phyloP scores from a whole-genome alignment of 2,797 vertebrate genomes.

The Enteromius radiatus region DNA sequence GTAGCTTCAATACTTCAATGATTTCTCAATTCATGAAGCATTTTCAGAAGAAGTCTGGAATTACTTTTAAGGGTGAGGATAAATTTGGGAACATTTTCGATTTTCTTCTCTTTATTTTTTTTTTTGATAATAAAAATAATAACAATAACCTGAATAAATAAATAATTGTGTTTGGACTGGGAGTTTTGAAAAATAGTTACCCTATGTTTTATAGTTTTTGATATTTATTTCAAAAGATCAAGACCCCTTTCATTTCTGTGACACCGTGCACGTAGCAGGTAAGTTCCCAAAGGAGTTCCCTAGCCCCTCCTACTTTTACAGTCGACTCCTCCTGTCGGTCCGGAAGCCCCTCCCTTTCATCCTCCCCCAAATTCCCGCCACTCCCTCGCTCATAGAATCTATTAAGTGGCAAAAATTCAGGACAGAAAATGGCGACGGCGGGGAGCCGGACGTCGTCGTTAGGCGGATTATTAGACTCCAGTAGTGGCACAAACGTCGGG shows the following conservation, averaged over 20 bases:
- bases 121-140: background rate
- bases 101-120: background rate
- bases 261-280: background rate
- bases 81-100: background rate
- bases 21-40: background rate
- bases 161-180: background rate
- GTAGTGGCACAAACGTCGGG: conserved; percentile 59
- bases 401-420: conserved; percentile 74
- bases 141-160: background rate
- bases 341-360: conserved; percentile 57
- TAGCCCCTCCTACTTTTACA: conserved; percentile 8
- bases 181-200: background rate
- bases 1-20: background rate
- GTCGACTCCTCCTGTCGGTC: conserved; percentile 56
- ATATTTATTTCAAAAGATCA: background rate
- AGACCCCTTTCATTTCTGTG: background rate
- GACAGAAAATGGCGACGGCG: conserved; percentile 87
- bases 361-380: conserved; percentile 67
- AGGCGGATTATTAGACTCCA: conserved; percentile 71
- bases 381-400: conserved; percentile 70
- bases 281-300: background rate
- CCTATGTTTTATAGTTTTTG: background rate
- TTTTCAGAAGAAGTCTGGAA: background rate
- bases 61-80: too few species aligned
- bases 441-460: conserved; percentile 82